phyloP scores from a whole-genome alignment of 2,797 vertebrate species.

The Acanthurus lineatus region DNA sequence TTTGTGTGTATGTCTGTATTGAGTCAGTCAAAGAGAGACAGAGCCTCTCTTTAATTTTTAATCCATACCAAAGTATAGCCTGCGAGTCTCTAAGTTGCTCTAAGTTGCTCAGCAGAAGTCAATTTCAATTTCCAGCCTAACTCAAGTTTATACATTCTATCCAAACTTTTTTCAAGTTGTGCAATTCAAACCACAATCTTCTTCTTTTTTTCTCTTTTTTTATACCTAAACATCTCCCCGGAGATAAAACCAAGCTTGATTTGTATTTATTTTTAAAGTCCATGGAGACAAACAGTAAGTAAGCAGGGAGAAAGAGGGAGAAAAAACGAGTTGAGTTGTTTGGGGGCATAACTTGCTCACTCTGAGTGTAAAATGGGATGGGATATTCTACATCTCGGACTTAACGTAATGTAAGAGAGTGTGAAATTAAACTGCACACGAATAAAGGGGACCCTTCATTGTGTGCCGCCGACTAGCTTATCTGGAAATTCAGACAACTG shows the following conservation, averaged over 20 bases:
- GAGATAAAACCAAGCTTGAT: constrained; percentile 90
- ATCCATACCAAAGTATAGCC: constrained; percentile 54
- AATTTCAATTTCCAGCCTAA: constrained; percentile 56
- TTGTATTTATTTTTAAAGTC: constrained; percentile 88
- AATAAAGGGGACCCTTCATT: constrained; percentile 84
- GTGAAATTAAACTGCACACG: constrained; percentile 87
- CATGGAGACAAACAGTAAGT: constrained; percentile 49
- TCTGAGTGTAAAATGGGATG: constrained; percentile 86
- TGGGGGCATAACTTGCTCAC: constrained; percentile 78
- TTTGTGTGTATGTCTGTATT: constrained; percentile 10
- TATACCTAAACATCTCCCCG: constrained; percentile 86
- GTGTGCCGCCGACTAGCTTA: constrained; percentile 83
- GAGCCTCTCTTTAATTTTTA: constrained; percentile 54
- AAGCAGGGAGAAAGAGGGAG: constrained; percentile 29
- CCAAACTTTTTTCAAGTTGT: constrained; percentile 54
- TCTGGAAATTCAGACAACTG: constrained; percentile 88
- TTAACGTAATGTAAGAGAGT: constrained; percentile 88
- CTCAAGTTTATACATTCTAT: constrained; percentile 55
- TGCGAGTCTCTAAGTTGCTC: constrained; percentile 35
- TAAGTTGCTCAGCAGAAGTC: constrained; percentile 54
- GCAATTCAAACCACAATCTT: constrained; percentile 45
- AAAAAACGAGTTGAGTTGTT: constrained; percentile 79
- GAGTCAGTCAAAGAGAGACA: not conserved
- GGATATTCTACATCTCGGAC: constrained; percentile 86
- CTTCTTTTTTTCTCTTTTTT: constrained; percentile 67